Conservation (phyloP, 1,140 invertebrate species). For the Drosophila fuyamai region DNA sequence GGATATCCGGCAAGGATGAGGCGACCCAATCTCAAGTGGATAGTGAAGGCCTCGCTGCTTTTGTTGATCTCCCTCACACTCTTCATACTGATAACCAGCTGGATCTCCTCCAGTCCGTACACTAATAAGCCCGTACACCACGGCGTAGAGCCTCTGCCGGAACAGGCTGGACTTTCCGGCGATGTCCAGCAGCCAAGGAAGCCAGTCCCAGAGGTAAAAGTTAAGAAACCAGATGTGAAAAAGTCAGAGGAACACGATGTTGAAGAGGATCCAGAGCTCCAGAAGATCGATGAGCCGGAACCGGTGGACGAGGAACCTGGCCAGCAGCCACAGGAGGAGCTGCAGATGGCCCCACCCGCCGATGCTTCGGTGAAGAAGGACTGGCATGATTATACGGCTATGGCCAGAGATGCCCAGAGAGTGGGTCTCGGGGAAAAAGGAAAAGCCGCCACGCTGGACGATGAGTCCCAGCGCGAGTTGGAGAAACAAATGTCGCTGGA, state of each 20-base stretch:
- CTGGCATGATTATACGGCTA: conserved; percentile 93
- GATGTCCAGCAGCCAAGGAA: neutral
- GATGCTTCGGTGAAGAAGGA: conserved; percentile 86
- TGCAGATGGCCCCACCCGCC: conserved; percentile 85
- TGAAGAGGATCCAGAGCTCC: neutral
- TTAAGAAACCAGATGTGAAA: neutral
- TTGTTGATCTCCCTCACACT: conserved; percentile 62
- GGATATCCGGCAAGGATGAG: conserved; percentile 57
- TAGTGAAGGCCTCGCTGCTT: conserved; percentile 66
- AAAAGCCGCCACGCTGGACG: conserved; percentile 88
- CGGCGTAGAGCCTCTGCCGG: conserved; percentile 40
- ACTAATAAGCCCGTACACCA: conserved; percentile 71
- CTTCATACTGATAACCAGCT: conserved; percentile 74
- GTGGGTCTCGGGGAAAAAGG: conserved; percentile 92
- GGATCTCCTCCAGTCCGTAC: conserved; percentile 74
- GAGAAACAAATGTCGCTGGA: conserved; percentile 69
- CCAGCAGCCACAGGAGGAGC: conserved; percentile 8
- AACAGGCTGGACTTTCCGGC: conserved; percentile 6
- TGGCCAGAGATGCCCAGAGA: conserved; percentile 88
- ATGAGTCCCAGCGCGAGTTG: conserved; percentile 90
- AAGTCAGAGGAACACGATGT: neutral
- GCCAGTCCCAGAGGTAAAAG: neutral
- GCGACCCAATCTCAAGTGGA: conserved; percentile 80
- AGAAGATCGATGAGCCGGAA: conserved; percentile 26
- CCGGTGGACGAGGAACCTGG: neutral